These are phyloP conservation scores for Notiomystis cincta DNA, from an alignment of 2,113 vertebrate species.

Conservation along the genomic window DNA sequence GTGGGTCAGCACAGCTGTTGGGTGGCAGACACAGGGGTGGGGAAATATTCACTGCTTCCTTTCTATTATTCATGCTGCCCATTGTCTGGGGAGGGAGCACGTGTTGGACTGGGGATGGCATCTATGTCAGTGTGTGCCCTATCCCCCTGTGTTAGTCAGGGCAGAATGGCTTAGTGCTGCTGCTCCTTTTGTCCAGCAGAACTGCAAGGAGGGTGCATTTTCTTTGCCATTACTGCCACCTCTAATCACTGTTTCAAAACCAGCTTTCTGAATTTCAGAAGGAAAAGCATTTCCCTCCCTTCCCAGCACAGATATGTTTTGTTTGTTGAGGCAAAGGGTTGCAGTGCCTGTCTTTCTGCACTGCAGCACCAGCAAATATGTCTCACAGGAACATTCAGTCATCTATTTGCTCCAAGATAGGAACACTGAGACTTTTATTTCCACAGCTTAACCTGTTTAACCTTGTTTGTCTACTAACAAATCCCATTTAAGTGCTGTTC, in stretches of 20 bases:
- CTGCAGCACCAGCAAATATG: not conserved
- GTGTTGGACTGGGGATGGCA: not conserved
- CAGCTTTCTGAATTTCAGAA: not conserved
- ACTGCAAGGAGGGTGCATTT: not conserved
- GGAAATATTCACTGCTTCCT: not conserved
- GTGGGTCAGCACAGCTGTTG: not conserved
- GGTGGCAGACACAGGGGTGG: not conserved
- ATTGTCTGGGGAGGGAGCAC: not conserved
- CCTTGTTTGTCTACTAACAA: conserved; percentile 7
- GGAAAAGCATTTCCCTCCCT: not conserved
- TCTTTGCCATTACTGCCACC: not conserved
- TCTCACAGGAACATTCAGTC: not conserved
- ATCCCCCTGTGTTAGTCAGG: not conserved
- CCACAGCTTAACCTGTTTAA: not conserved
- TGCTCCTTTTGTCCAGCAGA: not conserved
- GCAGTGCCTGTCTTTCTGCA: not conserved
- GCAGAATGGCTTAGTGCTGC: not conserved
- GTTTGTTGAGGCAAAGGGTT: not conserved
- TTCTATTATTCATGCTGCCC: not conserved
- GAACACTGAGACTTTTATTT: not conserved
- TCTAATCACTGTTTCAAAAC: not conserved
- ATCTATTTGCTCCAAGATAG: not conserved
- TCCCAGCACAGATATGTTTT: not conserved
- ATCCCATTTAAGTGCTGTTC: not conserved
- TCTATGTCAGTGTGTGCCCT: not conserved